These are phyloP conservation scores for Orestias chungarensis DNA, from an alignment of 2,797 vertebrate species.

Conservation along the genomic window DNA sequence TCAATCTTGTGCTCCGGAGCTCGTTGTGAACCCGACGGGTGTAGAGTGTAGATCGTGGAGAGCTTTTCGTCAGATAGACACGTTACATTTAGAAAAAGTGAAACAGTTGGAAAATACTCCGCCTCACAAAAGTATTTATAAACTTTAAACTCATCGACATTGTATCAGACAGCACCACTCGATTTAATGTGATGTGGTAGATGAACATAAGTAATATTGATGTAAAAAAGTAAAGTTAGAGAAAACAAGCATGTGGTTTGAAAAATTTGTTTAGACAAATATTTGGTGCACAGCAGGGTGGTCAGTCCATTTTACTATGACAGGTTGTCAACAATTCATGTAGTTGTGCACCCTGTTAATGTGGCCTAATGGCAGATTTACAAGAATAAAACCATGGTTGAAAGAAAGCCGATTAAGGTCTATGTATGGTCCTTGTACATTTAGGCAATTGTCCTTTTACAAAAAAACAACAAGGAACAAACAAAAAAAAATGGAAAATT, in stretches of 20 bases:
- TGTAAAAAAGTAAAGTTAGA: not conserved
- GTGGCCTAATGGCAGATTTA: not conserved
- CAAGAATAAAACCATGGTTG: not conserved
- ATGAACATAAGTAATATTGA: not conserved
- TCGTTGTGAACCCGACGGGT: slow-evolving; percentile 36
- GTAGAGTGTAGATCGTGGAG: slow-evolving; percentile 41
- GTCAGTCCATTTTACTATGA: not conserved
- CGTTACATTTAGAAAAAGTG: slow-evolving; percentile 22
- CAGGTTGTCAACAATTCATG: not conserved
- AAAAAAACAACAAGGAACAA: no score
- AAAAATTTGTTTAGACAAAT: not conserved
- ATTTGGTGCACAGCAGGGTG: not conserved
- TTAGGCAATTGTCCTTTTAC: no score
- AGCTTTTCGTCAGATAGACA: slow-evolving; percentile 42
- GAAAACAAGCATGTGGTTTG: not conserved
- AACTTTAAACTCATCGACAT: not conserved
- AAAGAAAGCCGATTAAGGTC: not conserved
- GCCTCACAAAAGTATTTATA: not conserved
- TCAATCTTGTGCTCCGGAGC: slow-evolving; percentile 41
- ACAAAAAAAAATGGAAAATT: no score
- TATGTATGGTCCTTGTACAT: no score
- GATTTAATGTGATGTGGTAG: not conserved
- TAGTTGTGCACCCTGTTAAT: not conserved
- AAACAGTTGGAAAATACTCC: not conserved
- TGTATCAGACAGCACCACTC: not conserved